Conservation (phyloP, 2,888 invertebrate species). For the Calameuta filiformis region DNA sequence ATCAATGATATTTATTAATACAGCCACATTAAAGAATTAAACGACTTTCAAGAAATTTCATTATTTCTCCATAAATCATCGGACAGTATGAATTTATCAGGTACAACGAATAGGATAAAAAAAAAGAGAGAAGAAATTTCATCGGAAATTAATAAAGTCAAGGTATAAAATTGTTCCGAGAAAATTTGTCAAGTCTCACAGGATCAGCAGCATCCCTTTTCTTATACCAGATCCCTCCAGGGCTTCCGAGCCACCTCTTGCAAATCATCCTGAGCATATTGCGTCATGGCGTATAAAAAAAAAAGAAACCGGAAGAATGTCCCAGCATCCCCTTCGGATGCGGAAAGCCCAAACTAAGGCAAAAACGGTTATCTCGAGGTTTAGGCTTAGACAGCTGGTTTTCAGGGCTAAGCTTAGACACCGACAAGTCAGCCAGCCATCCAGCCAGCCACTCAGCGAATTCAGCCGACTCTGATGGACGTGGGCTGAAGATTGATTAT, state of each 20-base stretch:
- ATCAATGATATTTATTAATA: background rate
- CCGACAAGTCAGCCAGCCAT: background rate
- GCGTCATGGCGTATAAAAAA: background rate
- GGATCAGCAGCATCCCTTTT: background rate
- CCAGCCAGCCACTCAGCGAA: background rate
- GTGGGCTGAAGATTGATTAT: constrained; percentile 16
- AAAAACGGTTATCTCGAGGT: background rate
- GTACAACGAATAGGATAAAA: background rate
- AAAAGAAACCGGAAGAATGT: background rate
- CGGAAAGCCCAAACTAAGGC: background rate
- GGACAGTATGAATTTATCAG: background rate
- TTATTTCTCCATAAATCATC: background rate
- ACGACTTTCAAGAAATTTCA: no score
- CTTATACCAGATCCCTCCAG: background rate
- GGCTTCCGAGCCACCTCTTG: background rate
- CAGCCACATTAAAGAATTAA: no score
- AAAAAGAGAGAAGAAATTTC: background rate
- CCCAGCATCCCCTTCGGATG: background rate
- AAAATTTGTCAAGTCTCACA: background rate
- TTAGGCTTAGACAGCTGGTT: background rate
- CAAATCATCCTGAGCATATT: background rate
- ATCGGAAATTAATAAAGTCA: background rate
- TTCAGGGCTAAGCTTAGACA: background rate
- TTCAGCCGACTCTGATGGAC: background rate
- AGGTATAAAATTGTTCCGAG: background rate